Base-by-base conservation (phyloP, 92 coral and sea anemone genomes). In the Siderastrea radians region DNA sequence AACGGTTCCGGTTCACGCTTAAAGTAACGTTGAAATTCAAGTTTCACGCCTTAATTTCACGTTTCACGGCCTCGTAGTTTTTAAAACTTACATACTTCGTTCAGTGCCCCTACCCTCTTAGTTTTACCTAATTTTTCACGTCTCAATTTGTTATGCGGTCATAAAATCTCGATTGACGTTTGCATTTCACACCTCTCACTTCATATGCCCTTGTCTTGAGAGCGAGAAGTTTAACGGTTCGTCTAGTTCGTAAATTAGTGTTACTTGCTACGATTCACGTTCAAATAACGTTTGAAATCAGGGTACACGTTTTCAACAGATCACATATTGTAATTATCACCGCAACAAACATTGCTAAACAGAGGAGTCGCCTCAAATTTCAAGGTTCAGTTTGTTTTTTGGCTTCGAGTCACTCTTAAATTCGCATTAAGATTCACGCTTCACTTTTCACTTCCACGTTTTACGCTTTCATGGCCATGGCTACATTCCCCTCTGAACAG, bases 1-100 rank as follows among this genome's bases (percentile, higher is more conserved):
- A 3, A 44, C 51, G 38, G 57, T 71, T 74, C 62, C 63, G 80
- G 51, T 84, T 84, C 65, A 73, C 80, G 53, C 72, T 73, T 51
- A 60, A 1, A 6, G 14, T 73, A 54, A 14, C 80, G 61, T 76
- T 74, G 2, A 51, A 73, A 63, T 13, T 59, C 19, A 10, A 49
- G 49, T 43, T 75, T 75, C 49, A 55, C 65, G 45, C 43, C 1
- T 73, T 49, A 6, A 52, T 50, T 26, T 75, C 68, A 77, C 53
- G 81, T 17, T 57, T 77, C 82, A 61, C 49, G 69, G 4, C 46
- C 46, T 15, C 62, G 15, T 61, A 61, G 6, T 13, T n/a, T 15
- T 61, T 3, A 6, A 15, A 14, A 15, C 7, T 10, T 10, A 14
- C 43, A 61, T 6, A n/a, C 19, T 10, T 61, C 43, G 66, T 19